phyloP scores from a whole-genome alignment of 2,888 invertebrate species.

The Vesta saturnalis region DNA sequence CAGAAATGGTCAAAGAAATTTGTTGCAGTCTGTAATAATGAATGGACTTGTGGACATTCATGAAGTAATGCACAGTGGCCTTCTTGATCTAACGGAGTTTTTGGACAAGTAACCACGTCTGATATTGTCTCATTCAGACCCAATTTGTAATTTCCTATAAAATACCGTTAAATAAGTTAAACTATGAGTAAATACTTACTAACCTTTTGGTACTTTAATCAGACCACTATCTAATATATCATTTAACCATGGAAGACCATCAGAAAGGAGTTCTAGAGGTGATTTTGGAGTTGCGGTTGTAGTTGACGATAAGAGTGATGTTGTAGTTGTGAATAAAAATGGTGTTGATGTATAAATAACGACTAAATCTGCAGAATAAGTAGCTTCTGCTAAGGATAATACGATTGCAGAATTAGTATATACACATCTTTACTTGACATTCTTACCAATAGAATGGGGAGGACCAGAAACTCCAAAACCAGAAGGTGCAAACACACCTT shows the following conservation, averaged over 20 bases:
- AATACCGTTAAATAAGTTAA: background rate
- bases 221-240: constrained; percentile 11
- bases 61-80: constrained; percentile 27
- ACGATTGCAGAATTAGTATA: background rate
- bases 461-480: too few relatives aligned
- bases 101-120: constrained; percentile 16
- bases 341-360: background rate
- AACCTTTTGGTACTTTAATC: constrained; percentile 18
- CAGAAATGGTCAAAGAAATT: constrained; percentile 21
- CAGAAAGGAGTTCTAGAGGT: background rate
- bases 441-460: too few relatives aligned
- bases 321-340: background rate
- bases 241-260: constrained; percentile 21
- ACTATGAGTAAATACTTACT: background rate
- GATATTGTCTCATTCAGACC: constrained; percentile 25
- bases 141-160: constrained; percentile 25
- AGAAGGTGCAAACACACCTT: too few relatives aligned
- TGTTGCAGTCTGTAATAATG: background rate
- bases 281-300: too few relatives aligned
- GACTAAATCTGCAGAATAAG: background rate
- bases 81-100: constrained; percentile 14
- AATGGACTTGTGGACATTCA: constrained; percentile 23
- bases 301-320: too few relatives aligned
- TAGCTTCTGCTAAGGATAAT: background rate
- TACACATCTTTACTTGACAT: background rate